Evolutionary conservation across 2,888 invertebrate genomes (phyloP).

Genomic region (Siphlonurus alternatus): DNA sequence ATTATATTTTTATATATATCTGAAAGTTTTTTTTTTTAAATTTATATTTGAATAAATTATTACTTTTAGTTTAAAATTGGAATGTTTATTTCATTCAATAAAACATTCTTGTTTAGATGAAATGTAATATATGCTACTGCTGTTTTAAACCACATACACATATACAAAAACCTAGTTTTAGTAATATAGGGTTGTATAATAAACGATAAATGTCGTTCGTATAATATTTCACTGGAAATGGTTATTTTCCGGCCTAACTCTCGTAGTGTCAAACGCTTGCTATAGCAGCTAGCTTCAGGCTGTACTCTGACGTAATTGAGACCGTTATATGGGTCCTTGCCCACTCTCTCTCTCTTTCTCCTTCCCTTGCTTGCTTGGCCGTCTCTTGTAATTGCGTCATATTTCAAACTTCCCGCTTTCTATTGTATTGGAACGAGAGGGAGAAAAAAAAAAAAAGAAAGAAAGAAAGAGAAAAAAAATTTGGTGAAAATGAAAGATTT

Average conservation of each 20-base stretch:
- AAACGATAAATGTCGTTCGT: neutral
- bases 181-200: neutral
- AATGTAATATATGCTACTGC: too few species aligned
- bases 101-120: too few species aligned
- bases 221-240: neutral
- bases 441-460: conserved; percentile 4
- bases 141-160: too few species aligned
- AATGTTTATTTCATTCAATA: too few species aligned
- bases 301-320: neutral
- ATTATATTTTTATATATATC: too few species aligned
- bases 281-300: too few species aligned
- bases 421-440: conserved; percentile 2
- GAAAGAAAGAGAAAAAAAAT: neutral
- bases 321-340: too few species aligned
- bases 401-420: neutral
- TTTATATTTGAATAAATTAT: too few species aligned
- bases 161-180: too few species aligned
- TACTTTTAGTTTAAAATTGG: too few species aligned
- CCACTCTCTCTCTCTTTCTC: too few species aligned
- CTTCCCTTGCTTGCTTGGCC: neutral
- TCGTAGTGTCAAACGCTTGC: neutral
- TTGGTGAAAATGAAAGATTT: neutral
- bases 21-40: too few species aligned
- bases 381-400: neutral
- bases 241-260: neutral